These are phyloP conservation scores for Australoheros scitulus DNA, from an alignment of 2,113 vertebrate species.

Conservation along the genomic window DNA sequence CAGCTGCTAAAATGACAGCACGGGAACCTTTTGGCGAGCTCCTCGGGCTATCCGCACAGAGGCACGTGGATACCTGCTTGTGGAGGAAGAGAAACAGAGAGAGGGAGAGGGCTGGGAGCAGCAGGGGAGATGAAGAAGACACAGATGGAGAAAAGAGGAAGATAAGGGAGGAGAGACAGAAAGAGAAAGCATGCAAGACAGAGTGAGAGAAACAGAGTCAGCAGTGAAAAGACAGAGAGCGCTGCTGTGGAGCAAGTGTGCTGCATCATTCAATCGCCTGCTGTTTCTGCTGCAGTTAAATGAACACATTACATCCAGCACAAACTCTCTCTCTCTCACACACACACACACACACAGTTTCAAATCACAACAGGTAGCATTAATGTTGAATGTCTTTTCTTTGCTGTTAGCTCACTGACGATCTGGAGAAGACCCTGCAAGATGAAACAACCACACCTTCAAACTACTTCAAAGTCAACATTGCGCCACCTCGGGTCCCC, in stretches of 20 bases:
- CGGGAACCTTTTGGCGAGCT: slow-evolving; percentile 40
- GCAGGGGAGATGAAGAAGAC: neutral
- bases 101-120: neutral
- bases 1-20: slow-evolving; percentile 56
- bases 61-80: slow-evolving; percentile 54
- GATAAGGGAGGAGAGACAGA: neutral
- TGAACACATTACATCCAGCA: slow-evolving; percentile 45
- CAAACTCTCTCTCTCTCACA: neutral
- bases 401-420: neutral
- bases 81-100: neutral
- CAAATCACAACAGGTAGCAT: slow-evolving; percentile 42
- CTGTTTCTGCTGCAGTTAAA: slow-evolving; percentile 56
- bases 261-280: slow-evolving; percentile 57
- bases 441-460: neutral
- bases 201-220: neutral
- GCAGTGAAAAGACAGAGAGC: slow-evolving; percentile 32
- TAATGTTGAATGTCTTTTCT: neutral
- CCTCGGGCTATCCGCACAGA: slow-evolving; percentile 28
- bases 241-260: slow-evolving; percentile 22
- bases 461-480: neutral
- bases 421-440: neutral
- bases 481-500: neutral
- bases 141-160: neutral
- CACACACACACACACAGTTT: neutral
- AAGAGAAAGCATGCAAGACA: neutral